Evolutionary conservation across 2,888 invertebrate genomes (phyloP).

Genomic region (Drosophila meridionalis): DNA sequence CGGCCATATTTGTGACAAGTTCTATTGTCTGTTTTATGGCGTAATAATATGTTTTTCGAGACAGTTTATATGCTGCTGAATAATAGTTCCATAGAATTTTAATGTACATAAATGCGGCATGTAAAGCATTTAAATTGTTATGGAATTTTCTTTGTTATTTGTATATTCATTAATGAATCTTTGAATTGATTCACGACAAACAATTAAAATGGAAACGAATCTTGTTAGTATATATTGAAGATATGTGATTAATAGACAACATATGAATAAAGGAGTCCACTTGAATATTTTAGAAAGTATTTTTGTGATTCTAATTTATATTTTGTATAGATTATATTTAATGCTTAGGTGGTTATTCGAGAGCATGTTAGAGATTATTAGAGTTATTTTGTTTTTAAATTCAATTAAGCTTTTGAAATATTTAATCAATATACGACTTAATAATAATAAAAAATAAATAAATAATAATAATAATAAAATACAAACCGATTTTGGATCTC

Average conservation of each 20-base stretch:
- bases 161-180: neutral
- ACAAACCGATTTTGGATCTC: too few relatives aligned
- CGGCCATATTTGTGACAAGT: conserved; percentile 42
- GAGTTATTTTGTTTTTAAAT: neutral
- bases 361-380: too few relatives aligned
- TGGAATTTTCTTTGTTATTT: conserved; percentile 1
- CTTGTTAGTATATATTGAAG: neutral
- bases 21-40: conserved; percentile 42
- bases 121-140: neutral
- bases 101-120: neutral
- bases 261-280: neutral
- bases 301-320: neutral
- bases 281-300: conserved; percentile 6
- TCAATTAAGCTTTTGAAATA: neutral
- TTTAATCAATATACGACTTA: neutral
- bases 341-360: too few relatives aligned
- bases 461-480: too few relatives aligned
- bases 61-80: conserved; percentile 38
- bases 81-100: conserved; percentile 8
- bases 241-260: neutral
- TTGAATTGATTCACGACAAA: neutral
- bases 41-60: conserved; percentile 42
- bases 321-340: neutral
- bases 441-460: too few relatives aligned
- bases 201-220: neutral